phyloP scores from a whole-genome alignment of 1,140 invertebrate species.

The Camponotus floridanus region DNA sequence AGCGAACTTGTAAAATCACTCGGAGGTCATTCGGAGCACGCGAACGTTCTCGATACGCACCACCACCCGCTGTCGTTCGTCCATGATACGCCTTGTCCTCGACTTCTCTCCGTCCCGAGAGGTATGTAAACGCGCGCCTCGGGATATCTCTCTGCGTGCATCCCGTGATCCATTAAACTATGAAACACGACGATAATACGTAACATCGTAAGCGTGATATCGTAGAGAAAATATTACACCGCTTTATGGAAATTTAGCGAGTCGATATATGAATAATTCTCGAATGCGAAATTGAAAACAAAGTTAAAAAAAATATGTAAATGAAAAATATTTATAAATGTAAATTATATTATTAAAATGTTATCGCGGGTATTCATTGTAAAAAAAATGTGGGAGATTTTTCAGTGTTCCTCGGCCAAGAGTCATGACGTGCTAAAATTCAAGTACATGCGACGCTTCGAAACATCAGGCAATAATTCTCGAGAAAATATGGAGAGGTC shows the following conservation, averaged over 20 bases:
- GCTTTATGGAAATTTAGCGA: neutral
- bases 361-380: neutral
- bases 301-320: neutral
- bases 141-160: constrained; percentile 3
- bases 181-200: constrained; percentile 13
- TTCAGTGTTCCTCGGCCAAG: neutral
- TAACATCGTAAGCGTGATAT: neutral
- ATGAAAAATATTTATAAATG: neutral
- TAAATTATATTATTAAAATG: neutral
- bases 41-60: constrained; percentile 52
- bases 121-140: constrained; percentile 8
- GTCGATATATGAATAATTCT: too few relatives aligned
- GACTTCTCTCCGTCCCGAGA: constrained; percentile 36
- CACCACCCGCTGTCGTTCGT: constrained; percentile 50
- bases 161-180: constrained; percentile 36
- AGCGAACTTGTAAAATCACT: constrained; percentile 63
- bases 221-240: neutral
- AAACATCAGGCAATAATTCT: constrained; percentile 21
- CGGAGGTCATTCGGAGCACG: constrained; percentile 56
- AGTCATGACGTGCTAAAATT: constrained; percentile 16
- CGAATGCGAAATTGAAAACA: neutral
- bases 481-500: constrained; percentile 59
- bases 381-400: neutral
- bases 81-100: constrained; percentile 40
- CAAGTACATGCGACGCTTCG: constrained; percentile 20